phyloP scores from a whole-genome alignment of 2,888 invertebrate species.

The Agrilus biguttatus region DNA sequence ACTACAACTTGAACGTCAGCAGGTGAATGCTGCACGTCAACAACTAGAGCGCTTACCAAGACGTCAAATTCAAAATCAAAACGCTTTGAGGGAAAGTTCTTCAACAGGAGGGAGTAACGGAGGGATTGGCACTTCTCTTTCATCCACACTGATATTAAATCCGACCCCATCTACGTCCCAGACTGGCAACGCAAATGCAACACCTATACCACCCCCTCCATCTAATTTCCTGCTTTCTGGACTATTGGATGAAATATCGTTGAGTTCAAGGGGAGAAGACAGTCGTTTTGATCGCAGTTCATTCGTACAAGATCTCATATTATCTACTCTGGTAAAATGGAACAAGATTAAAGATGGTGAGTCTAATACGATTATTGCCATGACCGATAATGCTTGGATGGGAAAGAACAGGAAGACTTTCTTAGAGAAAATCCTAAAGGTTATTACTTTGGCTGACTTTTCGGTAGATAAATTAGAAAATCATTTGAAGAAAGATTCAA shows the following conservation, averaged over 20 bases:
- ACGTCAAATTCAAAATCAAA: slow-evolving; percentile 50
- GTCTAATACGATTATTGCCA: no score
- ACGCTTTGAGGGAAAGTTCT: slow-evolving; percentile 28
- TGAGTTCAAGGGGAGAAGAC: slow-evolving; percentile 38
- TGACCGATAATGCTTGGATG: no score
- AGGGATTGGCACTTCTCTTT: slow-evolving; percentile 7
- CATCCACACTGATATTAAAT: slow-evolving; percentile 25
- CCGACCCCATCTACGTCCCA: slow-evolving; percentile 23
- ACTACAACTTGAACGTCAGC: slow-evolving; percentile 77
- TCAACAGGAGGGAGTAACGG: slow-evolving; percentile 19
- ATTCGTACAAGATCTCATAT: slow-evolving; percentile 55
- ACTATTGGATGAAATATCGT: slow-evolving; percentile 35
- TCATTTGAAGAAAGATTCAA: no score
- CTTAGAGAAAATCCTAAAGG: no score
- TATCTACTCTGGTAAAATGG: slow-evolving; percentile 33
- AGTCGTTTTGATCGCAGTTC: slow-evolving; percentile 47
- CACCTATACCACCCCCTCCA: slow-evolving; percentile 22
- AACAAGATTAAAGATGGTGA: neutral
- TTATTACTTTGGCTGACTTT: no score
- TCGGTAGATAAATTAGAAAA: no score
- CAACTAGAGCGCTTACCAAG: slow-evolving; percentile 81
- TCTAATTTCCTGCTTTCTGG: slow-evolving; percentile 27
- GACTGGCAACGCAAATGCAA: slow-evolving; percentile 19
- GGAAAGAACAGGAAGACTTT: no score
- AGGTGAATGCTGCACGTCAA: slow-evolving; percentile 74